Conservation (phyloP, 64 coral and sea anemone species). For the Actinia tenebrosa region DNA sequence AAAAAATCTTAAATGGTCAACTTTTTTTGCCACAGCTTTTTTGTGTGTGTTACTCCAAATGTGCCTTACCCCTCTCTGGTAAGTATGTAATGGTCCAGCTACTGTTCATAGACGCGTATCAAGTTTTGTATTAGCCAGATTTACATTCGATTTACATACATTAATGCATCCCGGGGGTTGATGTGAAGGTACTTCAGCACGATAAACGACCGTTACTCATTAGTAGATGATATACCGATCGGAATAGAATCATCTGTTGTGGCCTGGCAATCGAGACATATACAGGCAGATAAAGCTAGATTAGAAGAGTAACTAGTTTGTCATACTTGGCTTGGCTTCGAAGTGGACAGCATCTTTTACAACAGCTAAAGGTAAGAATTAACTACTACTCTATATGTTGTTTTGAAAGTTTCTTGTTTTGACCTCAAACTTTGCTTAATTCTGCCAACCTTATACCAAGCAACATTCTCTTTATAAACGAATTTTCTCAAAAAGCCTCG, state of each 20-base stretch:
- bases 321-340: too few relatives aligned
- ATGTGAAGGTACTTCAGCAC: neutral
- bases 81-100: neutral
- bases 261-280: neutral
- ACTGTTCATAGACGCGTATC: neutral
- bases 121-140: neutral
- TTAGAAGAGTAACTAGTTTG: too few relatives aligned
- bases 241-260: too few relatives aligned
- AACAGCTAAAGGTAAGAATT: neutral
- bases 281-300: neutral
- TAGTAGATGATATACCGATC: neutral
- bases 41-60: neutral
- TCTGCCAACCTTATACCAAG: too few relatives aligned
- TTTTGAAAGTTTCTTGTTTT: too few relatives aligned
- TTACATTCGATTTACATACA: neutral
- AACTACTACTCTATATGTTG: too few relatives aligned
- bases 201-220: neutral
- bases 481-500: too few relatives aligned
- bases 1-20: too few relatives aligned
- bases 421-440: too few relatives aligned
- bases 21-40: neutral
- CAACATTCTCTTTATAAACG: too few relatives aligned
- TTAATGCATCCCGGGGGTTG: neutral
- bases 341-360: too few relatives aligned
- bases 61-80: neutral